phyloP scores from a whole-genome alignment of 2,888 invertebrate genomes.

The Brachylomia viminalis region DNA sequence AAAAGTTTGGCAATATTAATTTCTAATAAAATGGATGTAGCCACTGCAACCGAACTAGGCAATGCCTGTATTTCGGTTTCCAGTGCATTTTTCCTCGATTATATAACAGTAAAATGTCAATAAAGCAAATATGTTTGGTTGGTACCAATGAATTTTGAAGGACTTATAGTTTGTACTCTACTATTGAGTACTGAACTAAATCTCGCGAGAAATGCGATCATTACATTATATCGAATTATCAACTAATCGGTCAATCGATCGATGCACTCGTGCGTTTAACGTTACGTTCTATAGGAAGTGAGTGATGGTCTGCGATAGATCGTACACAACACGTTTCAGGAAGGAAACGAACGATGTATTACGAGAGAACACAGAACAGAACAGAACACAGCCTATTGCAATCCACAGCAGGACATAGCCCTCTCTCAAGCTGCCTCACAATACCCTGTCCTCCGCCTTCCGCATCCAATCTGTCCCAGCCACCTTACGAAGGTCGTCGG shows the following conservation, averaged over 20 bases:
- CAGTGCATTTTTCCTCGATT: no score
- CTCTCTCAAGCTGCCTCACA: neutral
- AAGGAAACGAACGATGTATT: slow-evolving; percentile 46
- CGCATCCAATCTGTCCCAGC: neutral
- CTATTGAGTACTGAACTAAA: slow-evolving; percentile 47
- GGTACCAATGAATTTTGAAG: no score
- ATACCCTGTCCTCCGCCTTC: neutral
- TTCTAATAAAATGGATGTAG: no score
- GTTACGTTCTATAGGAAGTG: slow-evolving; percentile 59
- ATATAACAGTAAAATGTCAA: no score
- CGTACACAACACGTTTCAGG: slow-evolving; percentile 49
- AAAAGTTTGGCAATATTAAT: no score
- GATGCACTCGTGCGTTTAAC: slow-evolving; percentile 58
- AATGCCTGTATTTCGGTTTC: no score
- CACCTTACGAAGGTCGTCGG: neutral
- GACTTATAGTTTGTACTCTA: no score
- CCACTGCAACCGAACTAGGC: no score
- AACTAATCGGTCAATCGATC: slow-evolving; percentile 63
- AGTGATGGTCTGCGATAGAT: slow-evolving; percentile 43
- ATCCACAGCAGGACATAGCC: neutral
- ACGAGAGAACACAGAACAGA: no score
- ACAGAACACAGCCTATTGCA: neutral
- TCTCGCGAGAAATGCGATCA: slow-evolving; percentile 57
- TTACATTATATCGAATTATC: slow-evolving; percentile 58
- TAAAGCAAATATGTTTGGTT: no score